Evolutionary conservation across 2,888 invertebrate species (phyloP), one percentile per base, ranked within the genome.

Genomic region (Andrena marginata): DNA sequence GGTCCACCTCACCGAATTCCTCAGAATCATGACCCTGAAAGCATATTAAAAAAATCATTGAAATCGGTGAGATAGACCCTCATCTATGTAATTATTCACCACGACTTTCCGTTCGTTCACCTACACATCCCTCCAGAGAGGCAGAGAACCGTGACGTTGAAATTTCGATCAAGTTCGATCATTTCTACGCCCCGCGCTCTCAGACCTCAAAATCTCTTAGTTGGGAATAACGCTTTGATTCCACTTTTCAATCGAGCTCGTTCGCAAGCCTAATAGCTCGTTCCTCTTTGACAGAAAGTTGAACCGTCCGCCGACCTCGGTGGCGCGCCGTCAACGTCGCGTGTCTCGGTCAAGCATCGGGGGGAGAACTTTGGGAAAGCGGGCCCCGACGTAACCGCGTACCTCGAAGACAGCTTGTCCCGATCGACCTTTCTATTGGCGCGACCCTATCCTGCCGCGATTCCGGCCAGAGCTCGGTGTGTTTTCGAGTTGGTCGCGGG

Each of bases 221-320:
- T 74, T 62, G 83, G 86, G 88, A 86, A 84, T 85, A 80, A 83
- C 83, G 86, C 91, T 90, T 90, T 90, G 90, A 90, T 88, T 90
- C 84, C 80, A 68, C 72, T 73, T 76, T 63, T 85, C 75, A 83
- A 84, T 84, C 81, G 84, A 59, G 78, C 76, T 68, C 68, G 76
- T 69, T 70, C 65, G 76, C 74, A 63, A 80, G 72, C 75, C 84
- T n/a, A n/a, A n/a, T n/a, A n/a, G n/a, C n/a, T n/a, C n/a, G n/a
- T 65, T 65, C 64, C 77, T 70, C 87, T 87, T 85, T 85, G 84
- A 82, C 85, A 51, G 73, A 87, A 87, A 85, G 85, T 87, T 87
- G 76, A 82, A 87, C 81, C 85, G 70, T 72, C 68, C 84, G 76
- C 35, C 80, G 74, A 78, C 82, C 77, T 56, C 80, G 69, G 63